Conservation (phyloP, 2,797 vertebrate genomes). For the Amblyraja radiata region DNA sequence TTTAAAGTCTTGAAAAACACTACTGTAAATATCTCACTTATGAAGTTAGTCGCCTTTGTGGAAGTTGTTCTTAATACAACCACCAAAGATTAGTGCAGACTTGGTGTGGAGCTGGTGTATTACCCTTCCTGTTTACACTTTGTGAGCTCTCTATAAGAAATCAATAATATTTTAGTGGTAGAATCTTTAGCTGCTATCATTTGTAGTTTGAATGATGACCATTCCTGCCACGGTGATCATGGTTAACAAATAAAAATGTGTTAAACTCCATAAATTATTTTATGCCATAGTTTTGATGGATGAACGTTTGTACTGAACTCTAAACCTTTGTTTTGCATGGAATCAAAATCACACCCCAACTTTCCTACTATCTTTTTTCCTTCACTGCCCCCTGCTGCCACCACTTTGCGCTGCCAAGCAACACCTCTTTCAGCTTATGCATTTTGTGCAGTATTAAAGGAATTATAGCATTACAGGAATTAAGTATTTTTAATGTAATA, state of each 20-base stretch:
- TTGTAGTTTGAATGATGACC: background rate
- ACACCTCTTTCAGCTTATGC: background rate
- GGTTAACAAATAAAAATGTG: background rate
- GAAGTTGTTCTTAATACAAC: too few species aligned
- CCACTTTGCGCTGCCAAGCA: background rate
- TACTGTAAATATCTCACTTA: too few species aligned
- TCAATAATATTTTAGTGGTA: background rate
- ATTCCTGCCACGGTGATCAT: background rate
- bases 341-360: too few species aligned
- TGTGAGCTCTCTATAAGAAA: background rate
- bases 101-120: background rate
- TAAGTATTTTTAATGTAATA: background rate
- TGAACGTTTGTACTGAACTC: background rate
- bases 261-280: background rate
- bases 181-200: background rate
- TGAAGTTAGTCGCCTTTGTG: too few species aligned
- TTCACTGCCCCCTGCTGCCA: background rate
- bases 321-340: background rate
- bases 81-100: too few species aligned
- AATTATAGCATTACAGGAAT: background rate
- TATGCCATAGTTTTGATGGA: background rate
- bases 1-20: too few species aligned
- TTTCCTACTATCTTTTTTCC: too few species aligned
- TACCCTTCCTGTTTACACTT: too few species aligned
- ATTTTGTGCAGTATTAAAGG: background rate